A percentile compares a stretch with the other conserved stretches of the same genome.
These are phyloP conservation scores for Petrophora chlorosata DNA, from an alignment of 2,888 invertebrate genomes.

Conservation along the genomic window DNA sequence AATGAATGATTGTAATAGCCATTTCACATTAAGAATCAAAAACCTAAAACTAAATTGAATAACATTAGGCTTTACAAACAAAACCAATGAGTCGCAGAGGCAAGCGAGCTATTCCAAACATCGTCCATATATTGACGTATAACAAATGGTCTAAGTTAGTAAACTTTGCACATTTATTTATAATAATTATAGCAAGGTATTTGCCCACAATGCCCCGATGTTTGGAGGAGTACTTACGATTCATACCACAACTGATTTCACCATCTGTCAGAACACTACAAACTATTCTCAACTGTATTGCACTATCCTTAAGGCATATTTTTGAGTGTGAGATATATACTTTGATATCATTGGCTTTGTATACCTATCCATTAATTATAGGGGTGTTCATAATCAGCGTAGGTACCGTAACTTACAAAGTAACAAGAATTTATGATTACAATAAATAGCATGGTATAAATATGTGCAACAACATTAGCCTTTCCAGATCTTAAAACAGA, in stretches of 20 bases:
- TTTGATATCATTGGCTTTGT: slow-evolving; percentile 46
- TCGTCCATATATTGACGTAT: slow-evolving; percentile 50
- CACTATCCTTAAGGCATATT: slow-evolving; percentile 24
- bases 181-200: slow-evolving; percentile 69
- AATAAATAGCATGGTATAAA: slow-evolving; percentile 18
- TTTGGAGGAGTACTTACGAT: slow-evolving; percentile 54
- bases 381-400: slow-evolving; percentile 42
- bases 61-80: not conserved
- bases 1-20: no score
- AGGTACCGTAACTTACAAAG: slow-evolving; percentile 36
- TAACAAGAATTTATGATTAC: slow-evolving; percentile 43
- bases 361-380: slow-evolving; percentile 62
- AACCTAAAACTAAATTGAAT: no score
- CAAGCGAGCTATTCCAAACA: slow-evolving; percentile 32
- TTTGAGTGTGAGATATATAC: slow-evolving; percentile 23
- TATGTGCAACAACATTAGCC: no score
- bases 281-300: slow-evolving; percentile 33
- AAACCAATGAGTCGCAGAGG: slow-evolving; percentile 6
- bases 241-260: slow-evolving; percentile 47
- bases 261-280: slow-evolving; percentile 35
- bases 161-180: slow-evolving; percentile 67
- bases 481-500: no score
- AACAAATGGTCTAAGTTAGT: slow-evolving; percentile 53
- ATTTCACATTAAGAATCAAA: no score
- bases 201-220: slow-evolving; percentile 57